Base-by-base conservation (phyloP, 2,113 vertebrate genomes). In the Trematomus loennbergii region DNA sequence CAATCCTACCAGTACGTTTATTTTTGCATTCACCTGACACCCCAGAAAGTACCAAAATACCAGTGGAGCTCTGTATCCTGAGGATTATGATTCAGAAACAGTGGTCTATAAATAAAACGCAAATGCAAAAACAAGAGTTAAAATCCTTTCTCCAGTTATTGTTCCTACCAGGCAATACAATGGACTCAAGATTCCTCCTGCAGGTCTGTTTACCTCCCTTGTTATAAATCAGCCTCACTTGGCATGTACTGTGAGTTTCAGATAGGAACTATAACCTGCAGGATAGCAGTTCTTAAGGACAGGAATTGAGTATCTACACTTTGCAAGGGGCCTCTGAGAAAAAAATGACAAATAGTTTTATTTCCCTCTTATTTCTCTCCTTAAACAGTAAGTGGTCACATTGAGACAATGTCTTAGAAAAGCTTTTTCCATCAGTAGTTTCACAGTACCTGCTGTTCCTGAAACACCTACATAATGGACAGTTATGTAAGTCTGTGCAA, bases 341-440 rank as follows among this genome's bases (percentile, higher is more conserved):
- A 72, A 77, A 84, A 40, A 6, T 80, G 40, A 82, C 40, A 72
- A 69, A 89, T 43, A 4, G 17, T 76, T 78, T 70, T 63, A 78
- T 79, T 73, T 54, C 7, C 58, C 61, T 86, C 46, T 72, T 33
- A 75, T 76, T 58, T 66, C 20, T 52, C 45, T 50, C 1, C 36
- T 48, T 6, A 17, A 45, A 49, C 68, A 62, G 70, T 53, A 43
- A 70, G 70, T 53, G 76, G 63, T 65, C 40, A 52, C 53, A 79
- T 16, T 33, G 25, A 61, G 15, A 67, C 13, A 55, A 43, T 72
- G 52, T 69, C 59, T 36, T 70, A 68, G 52, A 59, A 58, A 54
- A 52, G 61, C 48, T 64, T 15, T 75, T 84, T 79, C 71, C 18
- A 67, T 78, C 53, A 67, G 53, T 4, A 9, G 18, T 48, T 65